phyloP scores from a whole-genome alignment of 2,113 vertebrate species.

The Prionailurus viverrinus region DNA sequence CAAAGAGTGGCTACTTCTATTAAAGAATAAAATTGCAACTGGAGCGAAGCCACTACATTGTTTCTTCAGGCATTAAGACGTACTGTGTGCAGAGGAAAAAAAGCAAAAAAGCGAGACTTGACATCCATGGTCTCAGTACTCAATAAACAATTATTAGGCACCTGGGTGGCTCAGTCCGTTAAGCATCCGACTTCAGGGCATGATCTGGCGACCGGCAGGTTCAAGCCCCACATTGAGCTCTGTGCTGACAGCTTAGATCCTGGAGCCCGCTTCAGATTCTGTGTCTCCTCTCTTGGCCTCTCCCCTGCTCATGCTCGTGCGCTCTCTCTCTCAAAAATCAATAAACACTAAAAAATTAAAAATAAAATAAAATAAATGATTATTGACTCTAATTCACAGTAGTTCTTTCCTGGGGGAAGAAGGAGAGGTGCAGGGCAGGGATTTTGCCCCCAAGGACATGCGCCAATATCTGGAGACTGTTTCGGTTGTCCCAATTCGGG shows the following conservation, averaged over 20 bases:
- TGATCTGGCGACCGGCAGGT: too few relatives aligned
- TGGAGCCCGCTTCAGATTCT: too few relatives aligned
- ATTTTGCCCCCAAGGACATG: not conserved
- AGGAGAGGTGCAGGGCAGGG: not conserved
- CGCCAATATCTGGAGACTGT: not conserved
- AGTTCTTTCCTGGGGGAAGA: not conserved
- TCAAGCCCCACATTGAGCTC: too few relatives aligned
- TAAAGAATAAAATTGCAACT: not conserved
- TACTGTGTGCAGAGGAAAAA: not conserved
- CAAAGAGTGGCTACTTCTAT: not conserved
- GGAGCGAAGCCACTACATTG: not conserved
- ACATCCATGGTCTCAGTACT: not conserved
- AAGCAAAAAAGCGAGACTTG: not conserved
- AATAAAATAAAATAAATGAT: not conserved
- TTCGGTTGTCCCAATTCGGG: not conserved
- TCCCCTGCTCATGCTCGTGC: too few relatives aligned
- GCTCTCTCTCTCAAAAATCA: too few relatives aligned
- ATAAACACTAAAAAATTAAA: too few relatives aligned
- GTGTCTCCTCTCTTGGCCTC: too few relatives aligned
- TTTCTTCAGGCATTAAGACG: not conserved
- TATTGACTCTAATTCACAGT: not conserved
- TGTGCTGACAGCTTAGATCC: too few relatives aligned
- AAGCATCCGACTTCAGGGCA: too few relatives aligned
- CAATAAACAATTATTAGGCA: not conserved
- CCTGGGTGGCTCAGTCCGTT: too few relatives aligned